Evolutionary conservation across 2,113 vertebrate species (phyloP), one percentile per base, ranked within the genome.

Genomic region (Trichechus manatus): DNA sequence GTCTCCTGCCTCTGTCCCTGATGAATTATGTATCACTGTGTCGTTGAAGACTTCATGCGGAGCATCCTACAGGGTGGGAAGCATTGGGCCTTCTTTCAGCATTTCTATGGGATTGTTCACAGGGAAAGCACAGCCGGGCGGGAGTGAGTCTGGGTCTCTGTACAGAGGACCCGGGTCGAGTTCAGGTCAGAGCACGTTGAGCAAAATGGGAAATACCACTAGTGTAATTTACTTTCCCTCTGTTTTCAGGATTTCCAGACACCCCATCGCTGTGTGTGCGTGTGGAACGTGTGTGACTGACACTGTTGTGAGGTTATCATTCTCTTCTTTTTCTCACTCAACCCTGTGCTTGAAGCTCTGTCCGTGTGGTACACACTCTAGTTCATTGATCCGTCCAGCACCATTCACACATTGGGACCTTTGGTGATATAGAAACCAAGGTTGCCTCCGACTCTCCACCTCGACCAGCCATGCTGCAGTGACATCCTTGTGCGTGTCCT

Each of bases 231-330:
- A 1, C 14, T 14, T 5, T 42, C 27, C 63, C 4, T 33, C 25
- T 8, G n/a, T 36, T 11, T 33, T 11, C 23, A 15, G 36, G 19
- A 1, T 9, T 33, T 20, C 44, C 83, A 1, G 29, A 19, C 25
- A 1, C 14, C 36, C n/a, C 5, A 1, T 14, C 8, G 13, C 9
- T 4, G 25, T 15, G 0, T 3, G 44, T 1, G 25, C 6, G 9
- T 33, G 9, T 33, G 27, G 39, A 72, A 10, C 5, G 9, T 39
- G 2, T 23, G 72, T 11, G 36, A 39, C 1, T 36, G 63, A 64
- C 63, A 64, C 23, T 64, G 63, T 29, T 64, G 63, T 64, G 63
- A 25, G 36, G 36, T 10, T 39, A 20, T 42, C 36, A 23, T 20
- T 39, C 8, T 39, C 72, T 39, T 19, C 72, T 9, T 42, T 64